A percentile compares a stretch with the other conserved stretches of the same genome.
These are phyloP conservation scores for Xestia rhomboidea DNA, from an alignment of 2,888 invertebrate species.

Conservation along the genomic window DNA sequence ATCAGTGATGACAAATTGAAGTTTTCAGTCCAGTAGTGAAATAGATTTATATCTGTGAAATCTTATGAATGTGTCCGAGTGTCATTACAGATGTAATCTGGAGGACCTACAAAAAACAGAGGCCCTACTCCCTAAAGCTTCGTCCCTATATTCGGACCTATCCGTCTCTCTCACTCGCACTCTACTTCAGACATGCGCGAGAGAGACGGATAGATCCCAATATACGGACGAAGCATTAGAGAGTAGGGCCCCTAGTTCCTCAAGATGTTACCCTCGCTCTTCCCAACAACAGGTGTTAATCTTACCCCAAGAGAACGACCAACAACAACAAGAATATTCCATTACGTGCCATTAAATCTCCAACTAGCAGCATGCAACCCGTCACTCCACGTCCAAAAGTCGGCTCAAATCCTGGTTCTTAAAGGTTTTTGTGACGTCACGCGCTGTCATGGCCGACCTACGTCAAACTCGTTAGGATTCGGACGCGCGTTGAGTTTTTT, in stretches of 20 bases:
- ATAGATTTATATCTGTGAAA: neutral
- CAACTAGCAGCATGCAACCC: conserved; percentile 57
- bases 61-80: neutral
- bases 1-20: neutral
- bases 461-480: conserved; percentile 59
- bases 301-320: neutral
- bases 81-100: too few species aligned
- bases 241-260: too few species aligned
- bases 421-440: conserved; percentile 66
- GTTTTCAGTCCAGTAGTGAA: neutral
- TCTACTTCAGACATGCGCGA: too few species aligned
- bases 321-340: conserved; percentile 46
- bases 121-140: too few species aligned
- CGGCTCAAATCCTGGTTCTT: conserved; percentile 65
- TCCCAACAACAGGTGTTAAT: conserved; percentile 31
- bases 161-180: too few species aligned
- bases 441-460: conserved; percentile 64
- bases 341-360: conserved; percentile 52
- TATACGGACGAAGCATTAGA: too few species aligned
- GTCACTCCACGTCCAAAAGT: conserved; percentile 61
- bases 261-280: neutral
- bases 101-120: neutral
- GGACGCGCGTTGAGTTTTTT: conserved; percentile 63
- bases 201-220: too few species aligned
- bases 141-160: too few species aligned